A percentile compares a stretch with the other conserved stretches of the same genome.
Evolutionary conservation across 2,113 vertebrate genomes (phyloP).

Genomic region (Sula dactylatra): DNA sequence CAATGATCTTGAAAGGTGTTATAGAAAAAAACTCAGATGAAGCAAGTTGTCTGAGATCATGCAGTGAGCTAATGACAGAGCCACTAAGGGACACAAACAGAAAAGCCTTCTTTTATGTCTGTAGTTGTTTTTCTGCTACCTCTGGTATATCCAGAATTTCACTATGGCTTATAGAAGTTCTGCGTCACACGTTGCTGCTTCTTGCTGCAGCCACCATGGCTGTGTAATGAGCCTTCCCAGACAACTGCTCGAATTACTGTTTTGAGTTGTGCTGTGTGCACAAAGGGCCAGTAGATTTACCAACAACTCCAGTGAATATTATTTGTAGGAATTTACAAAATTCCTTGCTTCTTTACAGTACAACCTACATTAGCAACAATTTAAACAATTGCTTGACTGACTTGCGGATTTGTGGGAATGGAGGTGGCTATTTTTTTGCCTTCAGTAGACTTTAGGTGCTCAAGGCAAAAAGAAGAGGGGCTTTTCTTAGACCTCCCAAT

Average conservation of each 20-base stretch:
- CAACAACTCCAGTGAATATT: not conserved
- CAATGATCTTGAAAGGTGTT: not conserved
- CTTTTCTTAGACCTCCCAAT: not conserved
- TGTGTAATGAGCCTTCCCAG: not conserved
- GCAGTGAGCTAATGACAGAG: not conserved
- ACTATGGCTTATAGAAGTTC: not conserved
- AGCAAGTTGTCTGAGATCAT: not conserved
- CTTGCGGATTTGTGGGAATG: not conserved
- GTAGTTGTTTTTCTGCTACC: not conserved
- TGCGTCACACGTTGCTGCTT: not conserved
- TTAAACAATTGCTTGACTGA: not conserved
- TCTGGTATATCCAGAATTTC: not conserved
- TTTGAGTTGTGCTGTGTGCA: not conserved
- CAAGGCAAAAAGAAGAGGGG: not conserved
- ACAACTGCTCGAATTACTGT: not conserved
- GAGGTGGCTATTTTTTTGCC: not conserved
- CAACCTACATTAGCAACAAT: not conserved
- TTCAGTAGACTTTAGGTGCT: not conserved
- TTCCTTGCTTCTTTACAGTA: not conserved
- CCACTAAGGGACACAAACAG: not conserved
- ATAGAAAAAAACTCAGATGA: not conserved
- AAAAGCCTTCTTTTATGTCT: not conserved
- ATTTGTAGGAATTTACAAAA: not conserved
- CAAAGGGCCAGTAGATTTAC: not conserved
- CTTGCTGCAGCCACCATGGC: not conserved